Base-by-base conservation (phyloP, 1,140 invertebrate species). In the Chionoecetes opilio region DNA sequence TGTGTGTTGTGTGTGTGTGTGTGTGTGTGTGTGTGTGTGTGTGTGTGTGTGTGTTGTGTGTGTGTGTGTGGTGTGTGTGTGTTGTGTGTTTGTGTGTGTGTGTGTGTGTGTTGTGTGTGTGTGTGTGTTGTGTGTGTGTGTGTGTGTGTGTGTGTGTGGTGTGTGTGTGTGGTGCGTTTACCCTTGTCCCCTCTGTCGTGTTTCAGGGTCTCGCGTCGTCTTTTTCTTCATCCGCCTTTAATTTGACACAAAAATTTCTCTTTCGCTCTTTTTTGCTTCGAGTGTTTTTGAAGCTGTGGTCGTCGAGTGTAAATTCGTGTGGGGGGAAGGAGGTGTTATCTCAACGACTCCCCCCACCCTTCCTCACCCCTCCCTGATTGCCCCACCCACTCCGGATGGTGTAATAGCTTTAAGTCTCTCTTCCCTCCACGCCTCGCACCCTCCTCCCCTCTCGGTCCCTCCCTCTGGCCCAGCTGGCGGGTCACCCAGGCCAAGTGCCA, bases 401-500 rank as follows among this genome's bases (percentile, higher is more conserved):
- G 63, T 75, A 75, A 75, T 75, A 75, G 85, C 37, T 87, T 37
- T 87, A 87, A 37, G 85, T 37, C 37, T 87, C 85, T 87, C 34
- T 38, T 87, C 85, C 37, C 32, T 38, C 85, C 85, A 21, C 85
- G 14, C 85, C 14, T 87, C 85, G 8, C 85, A 34, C 37, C 85
- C 88, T 41, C 88, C 32, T 53, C 88, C 88, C 38, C 41, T 41
- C 37, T 90, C 31, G 8, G 8, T 38, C 88, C 41, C 88, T 29
- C 88, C 29, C 37, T 26, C n/a, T 38, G 29, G 88, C 34, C 88
- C 88, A 90, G 88, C 88, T 90, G 88, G 37, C 37, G 88, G 88
- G 38, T 41, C 34, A 90, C 88, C 88, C 88, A 41, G 88, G 88
- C 88, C 88, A 90, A 90, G 88, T 37, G 41, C 88, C 88, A 90